Evolutionary conservation across 2,888 invertebrate genomes (phyloP).

Genomic region (Anoncus sp.): DNA sequence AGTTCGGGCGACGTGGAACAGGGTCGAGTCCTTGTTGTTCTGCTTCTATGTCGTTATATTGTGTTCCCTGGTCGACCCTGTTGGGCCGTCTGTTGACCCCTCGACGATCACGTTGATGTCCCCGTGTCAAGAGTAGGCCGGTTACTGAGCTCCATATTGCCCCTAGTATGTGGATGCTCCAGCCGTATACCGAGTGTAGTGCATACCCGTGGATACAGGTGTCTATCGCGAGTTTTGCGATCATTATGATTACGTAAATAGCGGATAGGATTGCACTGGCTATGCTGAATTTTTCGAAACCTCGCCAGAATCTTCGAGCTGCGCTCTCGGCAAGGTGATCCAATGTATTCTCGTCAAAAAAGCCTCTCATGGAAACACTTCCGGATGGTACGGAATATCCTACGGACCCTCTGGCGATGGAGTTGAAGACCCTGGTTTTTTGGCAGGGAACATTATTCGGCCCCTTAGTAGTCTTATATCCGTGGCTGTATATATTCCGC

Average conservation of each 20-base stretch:
- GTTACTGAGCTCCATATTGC: too few species aligned
- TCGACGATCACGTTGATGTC: too few species aligned
- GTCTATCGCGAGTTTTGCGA: too few species aligned
- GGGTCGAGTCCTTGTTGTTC: too few species aligned
- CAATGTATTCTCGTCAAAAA: constrained; percentile 48
- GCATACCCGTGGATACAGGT: not conserved
- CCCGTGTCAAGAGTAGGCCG: too few species aligned
- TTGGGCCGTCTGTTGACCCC: too few species aligned
- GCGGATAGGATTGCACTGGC: not conserved
- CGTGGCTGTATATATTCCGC: constrained; percentile 41
- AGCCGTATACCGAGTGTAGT: too few species aligned
- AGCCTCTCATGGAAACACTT: not conserved
- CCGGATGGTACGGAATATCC: not conserved
- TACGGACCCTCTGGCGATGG: constrained; percentile 21
- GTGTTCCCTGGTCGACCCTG: too few species aligned
- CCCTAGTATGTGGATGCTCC: too few species aligned
- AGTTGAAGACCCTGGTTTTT: constrained; percentile 36
- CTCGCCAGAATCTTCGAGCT: not conserved
- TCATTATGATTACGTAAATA: too few species aligned
- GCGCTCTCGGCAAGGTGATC: constrained; percentile 37
- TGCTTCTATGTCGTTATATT: too few species aligned
- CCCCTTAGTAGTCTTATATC: constrained; percentile 34
- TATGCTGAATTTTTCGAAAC: not conserved
- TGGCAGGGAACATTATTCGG: constrained; percentile 46
- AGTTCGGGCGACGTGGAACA: too few species aligned